Percentiles rank a stretch among this genome's conserved stretches.
phyloP scores from a whole-genome alignment of 2,113 vertebrate species.

The Antigone vipio region DNA sequence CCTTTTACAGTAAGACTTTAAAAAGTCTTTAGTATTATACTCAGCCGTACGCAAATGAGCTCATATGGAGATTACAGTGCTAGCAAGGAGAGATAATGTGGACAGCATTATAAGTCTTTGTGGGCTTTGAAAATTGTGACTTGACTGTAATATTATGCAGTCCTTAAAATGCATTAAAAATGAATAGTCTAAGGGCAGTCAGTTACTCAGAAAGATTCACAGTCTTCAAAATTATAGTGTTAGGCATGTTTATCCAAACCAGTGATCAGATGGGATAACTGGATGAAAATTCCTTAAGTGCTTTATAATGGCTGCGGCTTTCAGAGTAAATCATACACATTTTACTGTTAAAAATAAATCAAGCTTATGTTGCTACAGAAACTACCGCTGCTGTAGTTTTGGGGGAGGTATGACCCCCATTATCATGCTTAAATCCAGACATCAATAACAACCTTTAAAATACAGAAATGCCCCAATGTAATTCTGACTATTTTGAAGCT shows the following conservation, averaged over 20 bases:
- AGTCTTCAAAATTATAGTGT: conserved; percentile 51
- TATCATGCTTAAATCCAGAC: background rate
- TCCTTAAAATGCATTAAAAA: conserved; percentile 13
- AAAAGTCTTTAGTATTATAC: background rate
- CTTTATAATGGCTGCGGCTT: conserved; percentile 51
- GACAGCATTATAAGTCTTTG: background rate
- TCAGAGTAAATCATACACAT: conserved; percentile 41
- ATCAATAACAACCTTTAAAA: background rate
- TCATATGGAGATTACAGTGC: background rate
- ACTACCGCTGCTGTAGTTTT: background rate
- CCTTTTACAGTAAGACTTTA: background rate
- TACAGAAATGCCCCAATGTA: background rate
- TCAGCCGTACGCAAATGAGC: background rate
- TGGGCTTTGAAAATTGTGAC: conserved; percentile 35
- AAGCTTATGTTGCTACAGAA: background rate
- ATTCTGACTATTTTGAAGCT: background rate
- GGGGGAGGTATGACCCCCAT: background rate
- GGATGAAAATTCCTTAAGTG: conserved; percentile 56
- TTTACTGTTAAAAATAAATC: conserved; percentile 49
- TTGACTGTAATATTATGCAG: background rate
- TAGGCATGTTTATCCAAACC: conserved; percentile 26
- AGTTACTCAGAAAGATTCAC: background rate
- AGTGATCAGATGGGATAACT: conserved; percentile 22
- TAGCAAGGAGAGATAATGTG: background rate
- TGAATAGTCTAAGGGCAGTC: background rate